These are phyloP conservation scores for Drosophila varians DNA, from an alignment of 1,140 invertebrate genomes.

Conservation along the genomic window DNA sequence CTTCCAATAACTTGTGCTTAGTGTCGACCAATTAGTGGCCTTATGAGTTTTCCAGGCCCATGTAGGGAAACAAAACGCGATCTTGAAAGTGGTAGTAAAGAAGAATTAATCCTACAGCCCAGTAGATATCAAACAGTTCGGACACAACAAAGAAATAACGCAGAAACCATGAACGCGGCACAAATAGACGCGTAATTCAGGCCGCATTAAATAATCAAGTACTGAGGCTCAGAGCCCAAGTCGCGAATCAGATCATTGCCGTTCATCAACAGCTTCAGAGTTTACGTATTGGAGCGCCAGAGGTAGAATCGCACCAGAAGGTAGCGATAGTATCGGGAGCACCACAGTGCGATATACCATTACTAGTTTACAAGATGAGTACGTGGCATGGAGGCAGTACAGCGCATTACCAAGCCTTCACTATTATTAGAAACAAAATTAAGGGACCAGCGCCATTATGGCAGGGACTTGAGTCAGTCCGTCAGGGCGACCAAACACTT, in stretches of 20 bases:
- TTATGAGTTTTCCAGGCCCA: no score
- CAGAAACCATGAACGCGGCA: no score
- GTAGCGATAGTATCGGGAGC: no score
- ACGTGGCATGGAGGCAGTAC: no score
- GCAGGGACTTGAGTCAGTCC: no score
- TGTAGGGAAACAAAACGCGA: neutral
- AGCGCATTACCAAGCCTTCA: slow-evolving; percentile 9
- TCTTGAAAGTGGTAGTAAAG: slow-evolving; percentile 4
- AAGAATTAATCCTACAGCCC: neutral
- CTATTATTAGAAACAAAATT: slow-evolving; percentile 29
- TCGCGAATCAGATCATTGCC: neutral
- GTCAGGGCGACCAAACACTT: slow-evolving; percentile 8
- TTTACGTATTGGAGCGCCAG: slow-evolving; percentile 6
- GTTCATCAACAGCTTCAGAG: slow-evolving; percentile 2
- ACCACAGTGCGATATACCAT: no score
- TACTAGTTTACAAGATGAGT: no score
- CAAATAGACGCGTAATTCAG: no score
- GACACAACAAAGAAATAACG: no score
- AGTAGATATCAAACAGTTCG: no score
- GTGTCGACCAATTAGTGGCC: slow-evolving; percentile 4
- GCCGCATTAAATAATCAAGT: no score
- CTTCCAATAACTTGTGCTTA: slow-evolving; percentile 2
- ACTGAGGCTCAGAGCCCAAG: slow-evolving; percentile 4
- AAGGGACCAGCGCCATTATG: slow-evolving; percentile 16
- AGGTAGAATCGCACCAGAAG: no score